Conservation (phyloP, 2,888 invertebrate species). For the Caenorhabditis becei region DNA sequence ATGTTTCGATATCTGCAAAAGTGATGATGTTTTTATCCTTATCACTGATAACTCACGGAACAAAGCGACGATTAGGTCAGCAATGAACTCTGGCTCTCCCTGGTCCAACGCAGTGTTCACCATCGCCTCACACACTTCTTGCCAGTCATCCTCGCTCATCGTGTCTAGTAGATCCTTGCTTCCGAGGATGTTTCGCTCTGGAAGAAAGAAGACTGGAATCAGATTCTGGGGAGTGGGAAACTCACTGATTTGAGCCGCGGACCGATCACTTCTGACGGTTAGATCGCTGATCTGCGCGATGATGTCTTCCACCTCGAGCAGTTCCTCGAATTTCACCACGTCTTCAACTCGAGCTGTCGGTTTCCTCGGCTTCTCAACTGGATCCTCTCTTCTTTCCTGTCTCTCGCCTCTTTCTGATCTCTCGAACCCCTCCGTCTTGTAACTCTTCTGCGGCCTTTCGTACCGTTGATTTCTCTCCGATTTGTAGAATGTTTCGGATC, state of each 20-base stretch:
- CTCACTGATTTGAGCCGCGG: slow-evolving; percentile 67
- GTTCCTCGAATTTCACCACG: slow-evolving; percentile 21
- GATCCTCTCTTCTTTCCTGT: no score
- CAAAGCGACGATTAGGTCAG: slow-evolving; percentile 58
- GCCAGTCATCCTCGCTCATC: slow-evolving; percentile 69
- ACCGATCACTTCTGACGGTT: slow-evolving; percentile 58
- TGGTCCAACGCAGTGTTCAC: slow-evolving; percentile 55
- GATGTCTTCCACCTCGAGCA: slow-evolving; percentile 63
- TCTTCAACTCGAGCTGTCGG: background rate
- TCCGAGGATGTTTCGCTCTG: slow-evolving; percentile 63
- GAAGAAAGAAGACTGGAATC: background rate
- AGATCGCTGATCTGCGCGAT: slow-evolving; percentile 65
- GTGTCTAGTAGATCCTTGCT: slow-evolving; percentile 49
- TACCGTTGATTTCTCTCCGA: slow-evolving; percentile 11
- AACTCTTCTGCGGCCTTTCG: background rate
- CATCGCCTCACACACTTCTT: slow-evolving; percentile 52
- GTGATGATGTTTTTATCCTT: background rate
- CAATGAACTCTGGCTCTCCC: slow-evolving; percentile 67
- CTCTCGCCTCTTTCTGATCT: no score
- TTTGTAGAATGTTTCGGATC: no score
- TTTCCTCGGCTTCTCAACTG: background rate
- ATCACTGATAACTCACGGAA: slow-evolving; percentile 54
- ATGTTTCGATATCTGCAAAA: slow-evolving; percentile 55
- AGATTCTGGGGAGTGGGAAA: no score
- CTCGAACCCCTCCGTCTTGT: background rate